Evolutionary conservation across 2,888 invertebrate genomes (phyloP), one percentile per base, ranked within the genome.

Genomic region (Stenchaetothrips biformis): DNA sequence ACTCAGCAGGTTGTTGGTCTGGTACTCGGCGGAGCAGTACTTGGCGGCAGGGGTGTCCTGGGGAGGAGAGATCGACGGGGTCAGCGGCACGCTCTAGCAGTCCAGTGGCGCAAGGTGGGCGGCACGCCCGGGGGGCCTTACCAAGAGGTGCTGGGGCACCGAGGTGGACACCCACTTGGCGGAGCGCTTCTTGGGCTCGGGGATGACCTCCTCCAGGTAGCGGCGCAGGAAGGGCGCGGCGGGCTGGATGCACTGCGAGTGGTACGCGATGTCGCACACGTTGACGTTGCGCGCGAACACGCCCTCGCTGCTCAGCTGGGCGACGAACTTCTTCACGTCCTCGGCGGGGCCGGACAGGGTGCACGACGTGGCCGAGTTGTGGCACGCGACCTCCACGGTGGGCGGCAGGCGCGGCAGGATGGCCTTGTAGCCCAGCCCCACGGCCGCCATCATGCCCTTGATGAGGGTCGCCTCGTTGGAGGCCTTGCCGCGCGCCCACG

Each of bases 161-260:
- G 96, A 96, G 0, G 95, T 92, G 81, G 95, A 95, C 9, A 97
- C 87, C 98, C 98, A 98, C 82, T 92, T 92, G 0, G 89, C 85
- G 0, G 93, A 92, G 27, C 97, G 89, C 1, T 87, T 86, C 84
- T 92, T 93, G 0, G 94, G 92, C 0, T 89, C 84, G 0, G 90
- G 90, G 78, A 94, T 92, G 1, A 89, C 87, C 81, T 87, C 83
- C 82, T 81, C 79, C 13, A 83, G 79, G 78, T 81, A 81, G 11
- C 81, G 78, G 25, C 83, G 78, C 3, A 84, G 81, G 16, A 59
- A n/a, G 77, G 83, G 83, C 8, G 83, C 83, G n/a, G 83, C 83
- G 9, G 83, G 81, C 80, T 82, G 81, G 13, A 84, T 83, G 81
- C 83, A 82, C 77, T 81, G 79, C 79, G 82, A 83, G 79, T 83